phyloP scores from a whole-genome alignment of 2,888 invertebrate genomes.

The Athripsodes cinereus region DNA sequence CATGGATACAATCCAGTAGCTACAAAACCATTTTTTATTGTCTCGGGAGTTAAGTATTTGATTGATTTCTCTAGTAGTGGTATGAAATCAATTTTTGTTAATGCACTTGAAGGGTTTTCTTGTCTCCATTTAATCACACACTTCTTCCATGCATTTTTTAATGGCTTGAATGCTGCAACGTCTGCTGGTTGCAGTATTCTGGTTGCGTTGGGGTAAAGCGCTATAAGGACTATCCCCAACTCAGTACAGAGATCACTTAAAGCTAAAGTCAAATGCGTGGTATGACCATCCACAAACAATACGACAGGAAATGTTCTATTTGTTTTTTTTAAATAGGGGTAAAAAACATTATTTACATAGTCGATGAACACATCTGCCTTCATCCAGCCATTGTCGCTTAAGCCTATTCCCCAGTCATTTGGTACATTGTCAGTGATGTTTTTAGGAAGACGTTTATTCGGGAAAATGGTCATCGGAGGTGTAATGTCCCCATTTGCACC shows the following conservation, averaged over 20 bases:
- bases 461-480: background rate
- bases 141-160: slow-evolving; percentile 3
- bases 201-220: slow-evolving; percentile 1
- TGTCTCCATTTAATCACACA: background rate
- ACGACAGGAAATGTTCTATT: background rate
- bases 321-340: background rate
- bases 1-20: slow-evolving; percentile 1
- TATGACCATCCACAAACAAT: slow-evolving; percentile 5
- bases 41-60: background rate
- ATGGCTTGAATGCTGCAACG: background rate
- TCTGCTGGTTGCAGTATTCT: slow-evolving; percentile 2
- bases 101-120: background rate
- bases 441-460: background rate
- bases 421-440: background rate
- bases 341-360: slow-evolving; percentile 2
- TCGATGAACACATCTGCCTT: background rate
- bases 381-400: slow-evolving; percentile 1
- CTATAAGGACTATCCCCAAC: background rate
- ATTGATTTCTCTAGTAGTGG: background rate
- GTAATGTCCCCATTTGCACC: background rate
- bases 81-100: background rate
- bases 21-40: background rate
- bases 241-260: slow-evolving; percentile 1
- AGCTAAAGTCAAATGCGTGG: slow-evolving; percentile 1
- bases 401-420: background rate